Base-by-base conservation (phyloP, 2,888 invertebrate species). In the Hyposoter dolosus region DNA sequence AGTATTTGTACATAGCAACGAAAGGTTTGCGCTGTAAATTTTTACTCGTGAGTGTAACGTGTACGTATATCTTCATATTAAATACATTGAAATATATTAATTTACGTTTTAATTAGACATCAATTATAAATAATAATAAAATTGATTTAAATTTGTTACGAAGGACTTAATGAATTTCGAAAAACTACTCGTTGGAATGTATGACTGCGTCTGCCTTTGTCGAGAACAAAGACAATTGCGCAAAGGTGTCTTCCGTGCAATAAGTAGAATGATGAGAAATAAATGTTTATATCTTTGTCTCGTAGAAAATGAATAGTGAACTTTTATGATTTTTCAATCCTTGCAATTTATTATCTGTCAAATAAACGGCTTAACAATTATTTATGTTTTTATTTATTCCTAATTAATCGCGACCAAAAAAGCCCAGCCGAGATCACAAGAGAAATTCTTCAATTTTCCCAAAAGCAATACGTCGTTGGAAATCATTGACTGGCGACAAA, bases 1-100 rank as follows among this genome's bases (percentile, higher is more conserved):
- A 89, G 88, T 88, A 89, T 89, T 89, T 88, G 88, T 89, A 89
- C 77, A 88, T 89, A 88, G 75, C 74, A 77, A 47, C n/a, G 43
- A 43, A 40, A 82, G 71, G 74, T 35, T 50, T 56, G 72, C 23
- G 63, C 63, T 75, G 53, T 85, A 28, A 56, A 32, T 40, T 66
- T 63, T 50, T 45, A 68, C 50, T 45, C 75, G 71, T 72, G 50
- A 66, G 40, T 68, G 56, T 80, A 69, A 63, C 40, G 71, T 77
- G 71, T 77, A 66, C 50, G 65, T 68, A n/a, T 80, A 85, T 79
- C 28, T 47, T 35, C 7, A 63, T 78, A 32, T 60, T 60, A 28
- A 50, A 56, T 53, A 71, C 43, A 66, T 40, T 40, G 0, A 40
- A 40, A 40, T 45, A 60, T 69, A 80, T 76, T 63, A 71, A 35